phyloP scores from a whole-genome alignment of 2,888 invertebrate species.

The Sturmia bella region DNA sequence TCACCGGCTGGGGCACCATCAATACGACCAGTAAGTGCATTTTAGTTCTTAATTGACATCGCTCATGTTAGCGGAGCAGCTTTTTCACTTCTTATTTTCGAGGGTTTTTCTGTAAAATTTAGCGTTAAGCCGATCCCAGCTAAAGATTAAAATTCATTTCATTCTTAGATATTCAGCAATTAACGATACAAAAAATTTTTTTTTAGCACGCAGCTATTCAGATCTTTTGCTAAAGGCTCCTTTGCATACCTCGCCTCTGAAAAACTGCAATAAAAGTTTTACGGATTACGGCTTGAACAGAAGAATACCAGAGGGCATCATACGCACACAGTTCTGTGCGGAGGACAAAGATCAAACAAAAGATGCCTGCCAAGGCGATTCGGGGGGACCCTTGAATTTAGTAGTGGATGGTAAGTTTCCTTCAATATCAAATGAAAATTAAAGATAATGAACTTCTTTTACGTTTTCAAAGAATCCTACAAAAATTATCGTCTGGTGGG shows the following conservation, averaged over 20 bases:
- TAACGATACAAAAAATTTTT: too few relatives aligned
- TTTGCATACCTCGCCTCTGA: slow-evolving; percentile 72
- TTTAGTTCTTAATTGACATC: too few relatives aligned
- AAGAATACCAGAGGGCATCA: slow-evolving; percentile 72
- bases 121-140: too few relatives aligned
- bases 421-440: too few relatives aligned
- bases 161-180: too few relatives aligned
- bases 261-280: slow-evolving; percentile 73
- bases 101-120: too few relatives aligned
- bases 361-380: slow-evolving; percentile 79
- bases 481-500: slow-evolving; percentile 75
- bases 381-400: slow-evolving; percentile 78
- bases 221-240: slow-evolving; percentile 74
- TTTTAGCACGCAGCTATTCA: slow-evolving; percentile 71
- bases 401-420: slow-evolving; percentile 69
- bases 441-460: too few relatives aligned
- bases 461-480: slow-evolving; percentile 44
- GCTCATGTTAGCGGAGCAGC: too few relatives aligned
- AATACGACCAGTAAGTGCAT: slow-evolving; percentile 75
- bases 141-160: too few relatives aligned
- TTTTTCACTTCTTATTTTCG: too few relatives aligned
- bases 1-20: slow-evolving; percentile 78
- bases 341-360: slow-evolving; percentile 70
- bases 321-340: slow-evolving; percentile 74
- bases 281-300: slow-evolving; percentile 66